phyloP scores from a whole-genome alignment of 2,888 invertebrate species.

The Biston stratarius region DNA sequence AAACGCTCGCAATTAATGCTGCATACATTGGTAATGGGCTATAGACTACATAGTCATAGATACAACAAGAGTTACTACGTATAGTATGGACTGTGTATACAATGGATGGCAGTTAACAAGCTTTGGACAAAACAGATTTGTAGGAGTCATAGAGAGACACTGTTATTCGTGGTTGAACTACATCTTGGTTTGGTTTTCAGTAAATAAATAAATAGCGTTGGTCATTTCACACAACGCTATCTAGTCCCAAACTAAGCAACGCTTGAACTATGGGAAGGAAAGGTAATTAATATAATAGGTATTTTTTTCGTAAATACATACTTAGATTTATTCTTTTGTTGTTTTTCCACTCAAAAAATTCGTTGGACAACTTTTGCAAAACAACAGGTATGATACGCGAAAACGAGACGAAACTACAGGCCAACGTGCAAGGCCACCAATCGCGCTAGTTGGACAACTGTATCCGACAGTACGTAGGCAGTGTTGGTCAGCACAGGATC shows the following conservation, averaged over 20 bases:
- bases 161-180: neutral
- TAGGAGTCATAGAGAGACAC: neutral
- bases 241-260: no score
- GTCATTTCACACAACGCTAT: no score
- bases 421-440: neutral
- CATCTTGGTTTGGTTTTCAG: no score
- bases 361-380: neutral
- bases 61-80: conserved; percentile 17
- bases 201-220: no score
- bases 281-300: no score
- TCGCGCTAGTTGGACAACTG: conserved; percentile 18
- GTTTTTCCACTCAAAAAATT: neutral
- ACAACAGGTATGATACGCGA: neutral
- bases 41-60: conserved; percentile 24
- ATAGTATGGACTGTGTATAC: conserved; percentile 15
- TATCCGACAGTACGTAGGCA: conserved; percentile 2
- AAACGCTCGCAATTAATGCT: conserved; percentile 52
- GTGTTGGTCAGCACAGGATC: conserved; percentile 72
- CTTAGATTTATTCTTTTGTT: neutral
- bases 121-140: conserved; percentile 4
- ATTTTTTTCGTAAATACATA: no score
- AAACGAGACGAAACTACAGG: neutral
- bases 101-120: conserved; percentile 20
- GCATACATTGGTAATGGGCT: conserved; percentile 45
- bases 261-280: no score